A percentile compares a stretch with the other conserved stretches of the same genome.
Evolutionary conservation across 2,888 invertebrate species (phyloP).

Genomic region (Euzetes globulus): DNA sequence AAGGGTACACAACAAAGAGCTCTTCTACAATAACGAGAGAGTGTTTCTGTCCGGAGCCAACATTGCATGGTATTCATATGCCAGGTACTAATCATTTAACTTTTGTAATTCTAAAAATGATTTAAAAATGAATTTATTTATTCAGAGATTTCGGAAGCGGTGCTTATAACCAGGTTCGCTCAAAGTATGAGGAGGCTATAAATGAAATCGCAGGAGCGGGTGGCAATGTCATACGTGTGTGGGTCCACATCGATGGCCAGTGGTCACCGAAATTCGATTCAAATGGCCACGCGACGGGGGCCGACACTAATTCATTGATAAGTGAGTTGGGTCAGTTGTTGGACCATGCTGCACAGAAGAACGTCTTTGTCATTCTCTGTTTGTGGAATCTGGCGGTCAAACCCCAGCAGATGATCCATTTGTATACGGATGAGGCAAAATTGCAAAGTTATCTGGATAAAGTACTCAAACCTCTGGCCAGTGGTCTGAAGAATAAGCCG

Average conservation of each 20-base stretch:
- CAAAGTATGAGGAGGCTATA: background rate
- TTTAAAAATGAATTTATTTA: no score
- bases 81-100: background rate
- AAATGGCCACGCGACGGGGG: background rate
- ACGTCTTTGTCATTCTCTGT: background rate
- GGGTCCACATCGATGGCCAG: constrained; percentile 8
- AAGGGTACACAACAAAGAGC: background rate
- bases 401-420: constrained; percentile 1
- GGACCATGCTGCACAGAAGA: background rate
- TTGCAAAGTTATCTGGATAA: background rate
- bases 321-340: background rate
- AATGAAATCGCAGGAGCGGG: background rate
- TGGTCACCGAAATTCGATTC: background rate
- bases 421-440: background rate
- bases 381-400: background rate
- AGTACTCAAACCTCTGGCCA: background rate
- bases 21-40: background rate
- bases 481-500: background rate
- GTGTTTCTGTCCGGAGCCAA: background rate
- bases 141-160: background rate
- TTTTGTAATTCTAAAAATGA: no score
- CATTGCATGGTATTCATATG: background rate
- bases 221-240: background rate
- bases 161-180: background rate
- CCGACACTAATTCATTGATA: background rate